These are phyloP conservation scores for Phycodurus eques DNA, from an alignment of 2,113 vertebrate species.

Conservation along the genomic window DNA sequence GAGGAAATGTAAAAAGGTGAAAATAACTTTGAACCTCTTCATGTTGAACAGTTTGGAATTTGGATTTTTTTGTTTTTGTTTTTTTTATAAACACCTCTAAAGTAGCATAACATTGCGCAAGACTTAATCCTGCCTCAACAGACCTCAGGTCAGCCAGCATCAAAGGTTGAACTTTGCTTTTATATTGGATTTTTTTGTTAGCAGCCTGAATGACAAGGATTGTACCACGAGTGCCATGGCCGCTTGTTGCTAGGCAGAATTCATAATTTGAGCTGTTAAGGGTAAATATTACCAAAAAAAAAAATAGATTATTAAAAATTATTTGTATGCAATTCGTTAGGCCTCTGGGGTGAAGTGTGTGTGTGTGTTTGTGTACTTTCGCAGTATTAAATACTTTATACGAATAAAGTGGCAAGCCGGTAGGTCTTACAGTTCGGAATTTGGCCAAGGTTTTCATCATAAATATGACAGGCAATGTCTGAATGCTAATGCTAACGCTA, in stretches of 20 bases:
- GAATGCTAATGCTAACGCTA: background rate
- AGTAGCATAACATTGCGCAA: background rate
- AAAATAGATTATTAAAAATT: no score
- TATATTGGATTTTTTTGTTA: background rate
- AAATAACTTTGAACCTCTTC: background rate
- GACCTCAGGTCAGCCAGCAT: background rate
- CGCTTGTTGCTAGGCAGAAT: no score
- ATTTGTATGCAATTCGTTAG: no score
- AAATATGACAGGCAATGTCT: background rate
- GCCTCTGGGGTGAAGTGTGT: no score
- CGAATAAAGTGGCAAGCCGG: no score
- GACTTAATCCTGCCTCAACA: background rate
- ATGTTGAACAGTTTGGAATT: background rate
- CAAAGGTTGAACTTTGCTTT: background rate
- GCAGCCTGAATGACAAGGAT: background rate
- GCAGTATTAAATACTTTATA: no score
- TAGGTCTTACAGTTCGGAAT: background rate
- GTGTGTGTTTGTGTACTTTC: no score
- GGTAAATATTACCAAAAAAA: no score
- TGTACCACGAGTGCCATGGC: background rate
- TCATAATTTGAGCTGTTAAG: no score
- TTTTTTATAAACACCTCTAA: background rate
- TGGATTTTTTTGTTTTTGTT: background rate
- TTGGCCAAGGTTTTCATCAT: background rate
- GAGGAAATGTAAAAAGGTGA: slow-evolving; percentile 13